phyloP scores from a whole-genome alignment of 2,888 invertebrate genomes.

The Axea sp. region DNA sequence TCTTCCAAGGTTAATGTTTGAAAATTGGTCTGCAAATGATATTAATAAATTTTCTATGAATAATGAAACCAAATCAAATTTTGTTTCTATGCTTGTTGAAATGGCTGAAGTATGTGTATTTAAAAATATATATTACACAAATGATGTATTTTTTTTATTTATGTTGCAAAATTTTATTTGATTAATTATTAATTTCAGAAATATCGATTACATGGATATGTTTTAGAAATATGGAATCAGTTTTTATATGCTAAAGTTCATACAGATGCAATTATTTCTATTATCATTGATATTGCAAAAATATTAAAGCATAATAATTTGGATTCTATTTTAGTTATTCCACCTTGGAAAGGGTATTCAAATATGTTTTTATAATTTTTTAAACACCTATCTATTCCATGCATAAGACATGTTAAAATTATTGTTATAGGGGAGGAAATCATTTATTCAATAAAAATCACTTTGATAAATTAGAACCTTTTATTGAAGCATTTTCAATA shows the following conservation, averaged over 20 bases:
- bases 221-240: constrained; percentile 94
- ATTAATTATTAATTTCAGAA: constrained; percentile 78
- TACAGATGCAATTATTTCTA: constrained; percentile 81
- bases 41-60: constrained; percentile 86
- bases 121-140: constrained; percentile 1
- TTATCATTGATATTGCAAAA: constrained; percentile 84
- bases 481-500: constrained; percentile 92
- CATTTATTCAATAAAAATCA: constrained; percentile 87
- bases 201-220: constrained; percentile 92
- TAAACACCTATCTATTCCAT: too few relatives aligned
- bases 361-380: too few relatives aligned
- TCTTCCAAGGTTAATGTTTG: constrained; percentile 93
- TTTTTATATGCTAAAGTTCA: constrained; percentile 84
- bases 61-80: constrained; percentile 76
- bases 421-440: constrained; percentile 69
- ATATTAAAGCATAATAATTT: constrained; percentile 78
- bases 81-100: constrained; percentile 68
- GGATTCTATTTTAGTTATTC: constrained; percentile 88
- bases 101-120: constrained; percentile 75
- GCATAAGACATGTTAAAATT: too few relatives aligned
- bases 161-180: too few relatives aligned
- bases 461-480: constrained; percentile 87
- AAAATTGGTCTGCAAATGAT: constrained; percentile 90
- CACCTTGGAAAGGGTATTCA: constrained; percentile 84
- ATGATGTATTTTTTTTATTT: constrained; percentile 77